Conservation (phyloP, 2,113 vertebrate species). For the Lanius ludovicianus region DNA sequence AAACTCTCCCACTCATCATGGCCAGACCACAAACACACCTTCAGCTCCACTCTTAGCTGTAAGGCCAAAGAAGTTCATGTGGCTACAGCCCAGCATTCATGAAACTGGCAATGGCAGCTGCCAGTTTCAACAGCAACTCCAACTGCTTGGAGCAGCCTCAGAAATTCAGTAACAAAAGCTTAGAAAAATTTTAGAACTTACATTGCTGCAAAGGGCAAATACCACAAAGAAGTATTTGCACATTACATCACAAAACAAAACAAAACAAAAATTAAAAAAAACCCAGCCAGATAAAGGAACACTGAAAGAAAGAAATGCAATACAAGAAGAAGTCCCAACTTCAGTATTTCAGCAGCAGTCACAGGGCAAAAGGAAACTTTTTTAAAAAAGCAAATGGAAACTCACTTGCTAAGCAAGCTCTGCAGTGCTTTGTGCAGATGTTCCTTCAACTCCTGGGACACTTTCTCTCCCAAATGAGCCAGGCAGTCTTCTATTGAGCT, state of each 20-base stretch:
- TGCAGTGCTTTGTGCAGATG: constrained; percentile 78
- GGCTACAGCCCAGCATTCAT: not conserved
- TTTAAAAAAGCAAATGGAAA: constrained; percentile 39
- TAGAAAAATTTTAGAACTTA: not conserved
- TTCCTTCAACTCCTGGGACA: constrained; percentile 76
- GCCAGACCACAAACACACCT: not conserved
- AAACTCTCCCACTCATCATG: not conserved
- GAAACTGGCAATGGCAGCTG: not conserved
- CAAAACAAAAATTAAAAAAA: not conserved
- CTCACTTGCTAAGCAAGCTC: constrained; percentile 86
- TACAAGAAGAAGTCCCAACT: not conserved
- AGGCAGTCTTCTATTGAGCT: constrained; percentile 89
- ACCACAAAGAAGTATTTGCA: not conserved
- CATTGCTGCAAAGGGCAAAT: not conserved
- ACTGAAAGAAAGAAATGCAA: not conserved
- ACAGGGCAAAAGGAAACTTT: not conserved
- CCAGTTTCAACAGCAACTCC: not conserved
- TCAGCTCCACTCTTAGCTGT: not conserved
- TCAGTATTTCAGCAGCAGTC: not conserved
- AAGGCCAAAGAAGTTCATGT: not conserved
- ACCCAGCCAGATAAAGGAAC: not conserved
- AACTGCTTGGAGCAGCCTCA: not conserved
- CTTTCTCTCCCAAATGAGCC: constrained; percentile 80
- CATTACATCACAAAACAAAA: not conserved
- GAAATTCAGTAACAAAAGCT: not conserved